A percentile compares a stretch with the other conserved stretches of the same genome.
Evolutionary conservation across 2,797 vertebrate species (phyloP).

Genomic region (Molossus molossus): DNA sequence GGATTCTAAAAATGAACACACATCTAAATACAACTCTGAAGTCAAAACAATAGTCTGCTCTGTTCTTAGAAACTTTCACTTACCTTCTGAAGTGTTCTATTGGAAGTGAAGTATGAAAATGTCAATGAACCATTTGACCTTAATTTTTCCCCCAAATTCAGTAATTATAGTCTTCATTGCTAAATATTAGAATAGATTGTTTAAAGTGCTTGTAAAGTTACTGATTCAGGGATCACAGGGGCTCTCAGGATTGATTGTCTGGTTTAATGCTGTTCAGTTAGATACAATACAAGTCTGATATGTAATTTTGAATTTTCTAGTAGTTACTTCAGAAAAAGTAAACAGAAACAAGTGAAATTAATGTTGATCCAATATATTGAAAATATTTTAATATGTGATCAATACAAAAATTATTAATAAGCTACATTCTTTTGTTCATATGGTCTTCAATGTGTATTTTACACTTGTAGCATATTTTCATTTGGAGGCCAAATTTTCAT

Average conservation of each 20-base stretch:
- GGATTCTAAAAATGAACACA: conserved; percentile 32
- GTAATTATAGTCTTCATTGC: conserved; percentile 34
- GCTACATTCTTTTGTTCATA: neutral
- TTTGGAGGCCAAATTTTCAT: conserved; percentile 39
- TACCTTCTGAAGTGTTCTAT: conserved; percentile 12
- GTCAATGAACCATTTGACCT: neutral
- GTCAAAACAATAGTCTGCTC: neutral
- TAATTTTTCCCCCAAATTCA: neutral
- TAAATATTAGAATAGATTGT: conserved; percentile 22
- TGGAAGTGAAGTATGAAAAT: conserved; percentile 29
- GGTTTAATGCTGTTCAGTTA: conserved; percentile 12
- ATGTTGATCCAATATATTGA: conserved; percentile 9
- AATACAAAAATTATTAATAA: conserved; percentile 29
- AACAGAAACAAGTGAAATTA: conserved; percentile 15
- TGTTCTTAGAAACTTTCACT: neutral
- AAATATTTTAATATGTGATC: conserved; percentile 37
- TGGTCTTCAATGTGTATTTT: conserved; percentile 43
- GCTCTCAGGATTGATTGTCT: conserved; percentile 18
- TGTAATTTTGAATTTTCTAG: conserved; percentile 45
- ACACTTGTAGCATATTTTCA: neutral
- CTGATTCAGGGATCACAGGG: neutral
- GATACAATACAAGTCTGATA: neutral
- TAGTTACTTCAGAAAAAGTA: conserved; percentile 23
- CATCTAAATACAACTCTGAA: neutral
- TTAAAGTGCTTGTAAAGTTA: neutral